Evolutionary conservation across 1,140 invertebrate genomes (phyloP).

Genomic region (Ectropis grisescens): DNA sequence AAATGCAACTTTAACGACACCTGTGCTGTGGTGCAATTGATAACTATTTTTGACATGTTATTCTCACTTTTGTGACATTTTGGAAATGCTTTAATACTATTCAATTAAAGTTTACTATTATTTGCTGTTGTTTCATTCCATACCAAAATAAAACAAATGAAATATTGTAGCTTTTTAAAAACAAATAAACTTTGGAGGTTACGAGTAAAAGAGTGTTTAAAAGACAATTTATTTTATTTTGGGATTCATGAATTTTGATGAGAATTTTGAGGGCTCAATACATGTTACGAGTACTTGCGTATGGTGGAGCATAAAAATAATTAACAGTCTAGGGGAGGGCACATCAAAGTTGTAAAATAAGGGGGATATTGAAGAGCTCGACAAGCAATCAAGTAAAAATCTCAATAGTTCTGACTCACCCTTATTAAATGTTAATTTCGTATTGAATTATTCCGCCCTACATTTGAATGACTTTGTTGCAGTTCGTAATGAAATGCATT

Average conservation of each 20-base stretch:
- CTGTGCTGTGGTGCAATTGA: too few species aligned
- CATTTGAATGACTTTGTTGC: constrained; percentile 59
- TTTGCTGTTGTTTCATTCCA: too few species aligned
- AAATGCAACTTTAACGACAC: too few species aligned
- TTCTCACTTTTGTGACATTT: too few species aligned
- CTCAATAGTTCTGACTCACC: constrained; percentile 63
- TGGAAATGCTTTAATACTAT: too few species aligned
- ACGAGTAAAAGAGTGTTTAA: too few species aligned
- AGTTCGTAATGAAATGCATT: constrained; percentile 37
- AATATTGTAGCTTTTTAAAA: too few species aligned
- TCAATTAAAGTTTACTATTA: too few species aligned
- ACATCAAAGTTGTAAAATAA: constrained; percentile 62
- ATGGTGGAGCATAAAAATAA: constrained; percentile 63
- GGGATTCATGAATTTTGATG: constrained; percentile 60
- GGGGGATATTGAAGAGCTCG: constrained; percentile 60
- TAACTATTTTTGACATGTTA: too few species aligned
- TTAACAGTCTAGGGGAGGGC: constrained; percentile 54
- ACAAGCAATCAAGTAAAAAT: constrained; percentile 69
- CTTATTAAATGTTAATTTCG: constrained; percentile 68
- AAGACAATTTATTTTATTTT: too few species aligned
- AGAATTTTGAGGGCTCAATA: constrained; percentile 44
- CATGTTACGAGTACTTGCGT: constrained; percentile 30
- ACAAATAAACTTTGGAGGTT: too few species aligned
- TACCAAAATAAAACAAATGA: too few species aligned
- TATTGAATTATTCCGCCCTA: constrained; percentile 63